Base-by-base conservation (phyloP, 2,888 invertebrate genomes). In the Aleiodes leptofemur region DNA sequence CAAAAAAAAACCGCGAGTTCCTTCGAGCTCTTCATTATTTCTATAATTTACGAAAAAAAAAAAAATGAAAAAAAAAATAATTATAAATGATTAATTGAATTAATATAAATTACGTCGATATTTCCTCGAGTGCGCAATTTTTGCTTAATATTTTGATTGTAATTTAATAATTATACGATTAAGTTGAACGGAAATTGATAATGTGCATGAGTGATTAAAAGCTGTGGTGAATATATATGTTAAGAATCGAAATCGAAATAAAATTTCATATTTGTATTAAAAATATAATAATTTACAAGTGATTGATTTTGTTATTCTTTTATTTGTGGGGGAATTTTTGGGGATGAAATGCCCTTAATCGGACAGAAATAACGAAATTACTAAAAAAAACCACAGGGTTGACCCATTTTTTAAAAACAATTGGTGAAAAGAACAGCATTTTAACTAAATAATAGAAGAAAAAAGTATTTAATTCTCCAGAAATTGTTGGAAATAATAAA, bases 41-140 rank as follows among this genome's bases (percentile, higher is more conserved):
- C 64, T 71, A 64, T 61, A 76, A 69, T 68, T 75, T 75, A 68
- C 66, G 55, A 57, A 59, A 59, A 57, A 38, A 16, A 57, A 48
- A 34, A 73, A 43, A 69, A 69, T 16, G n/a, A 69, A 53, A n/a
- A n/a, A n/a, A n/a, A n/a, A n/a, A n/a, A 23, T 23, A 1, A 23
- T 23, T 23, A 23, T 23, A 23, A 23, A 23, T 23, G 23, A 23
- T 23, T 14, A 48, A 66, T 38, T 38, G 38, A 50, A 50, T 23
- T 50, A 51, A 51, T 51, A 51, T 51, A 11, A 59, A 14, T 34
- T 0, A 13, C 38, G 11, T 11, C 43, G 43, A 8, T 43, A 43
- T 43, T 43, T 38, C 38, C 7, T 43, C 43, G 43, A 43, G 43
- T 43, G 43, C 59, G 38, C 31, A 56, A 8, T n/a, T 31, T 34